These are phyloP conservation scores for Onychomys torridus DNA, from an alignment of 2,797 vertebrate species.

Conservation along the genomic window DNA sequence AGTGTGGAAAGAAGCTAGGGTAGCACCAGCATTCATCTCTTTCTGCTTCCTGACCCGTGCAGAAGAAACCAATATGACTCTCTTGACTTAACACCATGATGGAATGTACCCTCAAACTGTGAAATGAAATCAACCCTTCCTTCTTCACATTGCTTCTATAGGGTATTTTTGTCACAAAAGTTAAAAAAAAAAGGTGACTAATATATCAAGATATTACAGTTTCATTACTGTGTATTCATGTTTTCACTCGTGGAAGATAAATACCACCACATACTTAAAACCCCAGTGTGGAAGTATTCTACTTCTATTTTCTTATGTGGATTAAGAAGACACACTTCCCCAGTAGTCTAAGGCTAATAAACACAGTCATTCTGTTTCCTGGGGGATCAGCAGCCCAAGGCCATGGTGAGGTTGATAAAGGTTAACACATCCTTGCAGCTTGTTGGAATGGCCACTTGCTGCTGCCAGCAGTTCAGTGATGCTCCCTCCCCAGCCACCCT, in stretches of 20 bases:
- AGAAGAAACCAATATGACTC: background rate
- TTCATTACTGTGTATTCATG: background rate
- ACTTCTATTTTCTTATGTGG: background rate
- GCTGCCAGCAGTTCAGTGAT: background rate
- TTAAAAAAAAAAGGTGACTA: background rate
- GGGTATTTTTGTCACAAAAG: background rate
- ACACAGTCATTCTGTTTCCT: background rate
- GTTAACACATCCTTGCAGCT: background rate
- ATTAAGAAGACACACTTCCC: background rate
- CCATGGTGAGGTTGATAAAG: background rate
- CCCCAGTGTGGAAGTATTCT: background rate
- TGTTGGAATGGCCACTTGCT: background rate
- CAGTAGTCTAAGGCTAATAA: background rate
- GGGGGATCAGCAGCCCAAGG: background rate
- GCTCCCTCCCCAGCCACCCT: background rate
- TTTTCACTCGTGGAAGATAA: background rate
- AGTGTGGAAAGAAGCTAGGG: background rate
- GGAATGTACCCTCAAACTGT: no score
- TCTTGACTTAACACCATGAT: background rate
- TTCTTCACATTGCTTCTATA: background rate
- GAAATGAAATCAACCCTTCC: background rate
- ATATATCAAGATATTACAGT: background rate
- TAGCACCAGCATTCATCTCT: background rate
- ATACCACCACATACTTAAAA: background rate
- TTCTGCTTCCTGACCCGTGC: background rate